Evolutionary conservation across 2,113 vertebrate genomes (phyloP).

Genomic region (Acinonyx jubatus): DNA sequence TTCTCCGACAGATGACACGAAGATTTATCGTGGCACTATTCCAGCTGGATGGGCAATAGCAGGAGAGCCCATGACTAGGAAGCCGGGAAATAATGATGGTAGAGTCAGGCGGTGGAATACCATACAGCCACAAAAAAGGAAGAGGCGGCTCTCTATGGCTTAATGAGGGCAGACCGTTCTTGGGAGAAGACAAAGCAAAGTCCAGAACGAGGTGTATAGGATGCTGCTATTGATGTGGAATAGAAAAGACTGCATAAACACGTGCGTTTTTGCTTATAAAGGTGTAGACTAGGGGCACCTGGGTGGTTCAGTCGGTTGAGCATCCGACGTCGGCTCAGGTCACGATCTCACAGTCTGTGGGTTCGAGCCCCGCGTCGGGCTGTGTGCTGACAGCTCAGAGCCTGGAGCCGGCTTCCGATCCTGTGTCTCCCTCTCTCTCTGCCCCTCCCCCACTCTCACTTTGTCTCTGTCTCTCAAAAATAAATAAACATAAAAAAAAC

Average conservation of each 20-base stretch:
- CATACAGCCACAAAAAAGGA: not conserved
- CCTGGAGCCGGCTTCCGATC: accelerated
- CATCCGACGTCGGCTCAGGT: too few species aligned
- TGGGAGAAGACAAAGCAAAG: not conserved
- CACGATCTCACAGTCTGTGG: accelerated
- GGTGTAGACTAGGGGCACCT: not conserved
- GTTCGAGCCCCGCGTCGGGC: too few species aligned
- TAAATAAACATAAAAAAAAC: too few species aligned
- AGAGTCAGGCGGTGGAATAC: not conserved
- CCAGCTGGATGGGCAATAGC: not conserved
- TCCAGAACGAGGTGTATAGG: not conserved
- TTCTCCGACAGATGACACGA: not conserved
- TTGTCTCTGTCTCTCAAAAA: too few species aligned
- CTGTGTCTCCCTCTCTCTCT: too few species aligned
- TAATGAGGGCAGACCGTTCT: not conserved
- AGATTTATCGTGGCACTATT: not conserved
- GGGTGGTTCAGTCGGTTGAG: too few species aligned
- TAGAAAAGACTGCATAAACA: not conserved
- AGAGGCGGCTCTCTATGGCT: not conserved
- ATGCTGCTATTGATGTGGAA: not conserved
- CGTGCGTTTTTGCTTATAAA: not conserved
- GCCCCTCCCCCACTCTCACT: too few species aligned
- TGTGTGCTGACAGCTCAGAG: too few species aligned
- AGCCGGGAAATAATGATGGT: not conserved
- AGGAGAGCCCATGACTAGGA: not conserved